Base-by-base conservation (phyloP, 2,113 vertebrate species). In the Pygoscelis adeliae region DNA sequence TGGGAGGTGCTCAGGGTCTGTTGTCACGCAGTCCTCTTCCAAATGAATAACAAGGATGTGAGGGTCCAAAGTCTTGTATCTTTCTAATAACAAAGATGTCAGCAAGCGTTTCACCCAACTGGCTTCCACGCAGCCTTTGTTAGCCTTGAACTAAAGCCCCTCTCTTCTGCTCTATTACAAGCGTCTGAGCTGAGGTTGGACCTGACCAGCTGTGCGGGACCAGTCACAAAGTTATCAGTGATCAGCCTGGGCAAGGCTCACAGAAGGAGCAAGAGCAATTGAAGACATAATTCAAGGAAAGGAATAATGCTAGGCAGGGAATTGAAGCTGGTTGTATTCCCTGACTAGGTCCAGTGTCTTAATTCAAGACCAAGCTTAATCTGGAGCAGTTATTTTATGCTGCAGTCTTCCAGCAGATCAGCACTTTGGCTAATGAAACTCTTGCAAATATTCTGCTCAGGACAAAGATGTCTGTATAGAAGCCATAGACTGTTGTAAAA, bases 101-200 rank as follows among this genome's bases (percentile, higher is more conserved):
- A 67, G 18, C 23, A 49, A 71, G 7, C 72, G 38, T 25, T 76
- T 76, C 30, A 34, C 14, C 62, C 44, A 46, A 1, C 17, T 87
- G 77, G 34, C 12, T 74, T 32, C 55, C 56, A 1, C 7, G 1
- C n/a, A 69, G 26, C 63, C 46, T 83, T 49, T 0, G 0, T 30
- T 44, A 62, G 70, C 22, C 30, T 55, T 65, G 50, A 76, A 12
- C 4, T 52, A 53, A 85, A 87, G 59, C 20, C 11, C 16, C 25
- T 77, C 11, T 42, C 27, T 66, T 40, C 50, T 91, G 72, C 40
- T 70, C 14, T 38, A 3, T 73, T 4, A 4, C 44, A 63, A 10
- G 80, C 4, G 0, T 83, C 25, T 63, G 58, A 89, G 58, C 32
- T 56, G 58, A 66, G 44, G 9, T 1, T 70, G 55, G 78, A 17